Conservation (phyloP, 2,797 vertebrate genomes). For the Takifugu ocellatus region DNA sequence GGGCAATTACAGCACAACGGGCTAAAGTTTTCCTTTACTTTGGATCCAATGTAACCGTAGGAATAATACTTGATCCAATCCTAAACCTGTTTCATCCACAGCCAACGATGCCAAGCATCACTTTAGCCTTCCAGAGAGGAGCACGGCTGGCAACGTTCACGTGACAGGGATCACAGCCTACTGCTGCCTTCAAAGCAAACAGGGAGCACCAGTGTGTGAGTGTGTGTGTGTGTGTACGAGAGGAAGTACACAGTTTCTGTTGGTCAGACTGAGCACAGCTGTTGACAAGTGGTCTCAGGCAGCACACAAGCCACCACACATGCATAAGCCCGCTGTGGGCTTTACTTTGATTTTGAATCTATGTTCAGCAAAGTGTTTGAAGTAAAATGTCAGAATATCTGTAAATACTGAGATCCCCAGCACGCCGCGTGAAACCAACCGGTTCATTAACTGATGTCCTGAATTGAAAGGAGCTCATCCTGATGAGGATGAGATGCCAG, state of each 20-base stretch:
- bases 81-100: constrained; percentile 55
- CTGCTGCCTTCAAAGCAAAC: constrained; percentile 65
- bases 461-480: no score
- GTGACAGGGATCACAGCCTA: constrained; percentile 59
- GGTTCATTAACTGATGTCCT: background rate
- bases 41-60: constrained; percentile 7
- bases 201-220: constrained; percentile 40
- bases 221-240: constrained; percentile 37
- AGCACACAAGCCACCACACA: constrained; percentile 51
- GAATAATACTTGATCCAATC: constrained; percentile 36
- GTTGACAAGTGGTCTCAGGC: constrained; percentile 59
- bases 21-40: background rate
- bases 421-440: background rate
- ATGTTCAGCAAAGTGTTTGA: constrained; percentile 5
- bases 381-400: background rate
- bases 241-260: constrained; percentile 50
- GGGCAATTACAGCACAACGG: background rate
- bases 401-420: background rate
- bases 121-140: constrained; percentile 50
- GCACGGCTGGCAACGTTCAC: constrained; percentile 59
- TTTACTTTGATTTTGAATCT: constrained; percentile 48
- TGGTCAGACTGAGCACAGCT: constrained; percentile 65
- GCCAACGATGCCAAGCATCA: constrained; percentile 49
- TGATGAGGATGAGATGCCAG: constrained; percentile 15
- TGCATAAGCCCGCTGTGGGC: constrained; percentile 42